Conservation (phyloP, 2,888 invertebrate species). For the Phortica okadai region DNA sequence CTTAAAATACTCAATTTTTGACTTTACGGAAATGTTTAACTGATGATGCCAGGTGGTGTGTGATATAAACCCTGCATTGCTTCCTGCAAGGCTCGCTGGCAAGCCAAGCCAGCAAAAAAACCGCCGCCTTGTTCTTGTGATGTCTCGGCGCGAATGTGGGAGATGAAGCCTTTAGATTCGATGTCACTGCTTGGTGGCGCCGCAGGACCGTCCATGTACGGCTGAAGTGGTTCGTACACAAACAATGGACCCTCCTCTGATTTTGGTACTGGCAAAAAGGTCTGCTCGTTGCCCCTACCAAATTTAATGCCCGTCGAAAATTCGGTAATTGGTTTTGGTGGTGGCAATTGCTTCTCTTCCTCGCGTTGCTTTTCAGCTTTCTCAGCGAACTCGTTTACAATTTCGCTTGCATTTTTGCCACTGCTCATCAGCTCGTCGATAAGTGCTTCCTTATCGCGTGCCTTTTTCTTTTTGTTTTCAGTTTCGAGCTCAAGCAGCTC, state of each 20-base stretch:
- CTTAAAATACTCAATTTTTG: no score
- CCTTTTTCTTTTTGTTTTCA: slow-evolving; percentile 88
- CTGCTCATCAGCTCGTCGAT: slow-evolving; percentile 98
- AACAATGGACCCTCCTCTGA: slow-evolving; percentile 88
- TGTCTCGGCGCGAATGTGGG: slow-evolving; percentile 85
- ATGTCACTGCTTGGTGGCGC: slow-evolving; percentile 83
- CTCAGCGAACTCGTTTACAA: slow-evolving; percentile 88
- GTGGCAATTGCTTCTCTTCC: slow-evolving; percentile 77
- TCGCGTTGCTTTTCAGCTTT: slow-evolving; percentile 83
- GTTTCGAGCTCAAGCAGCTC: slow-evolving; percentile 81
- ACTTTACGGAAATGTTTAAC: neutral
- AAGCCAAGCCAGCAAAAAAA: slow-evolving; percentile 88
- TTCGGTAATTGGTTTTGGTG: slow-evolving; percentile 79
- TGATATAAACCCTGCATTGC: slow-evolving; percentile 85
- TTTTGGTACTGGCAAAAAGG: slow-evolving; percentile 83
- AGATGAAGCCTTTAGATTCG: slow-evolving; percentile 82
- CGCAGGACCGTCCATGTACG: slow-evolving; percentile 85
- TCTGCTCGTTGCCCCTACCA: slow-evolving; percentile 80
- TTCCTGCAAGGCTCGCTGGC: slow-evolving; percentile 91
- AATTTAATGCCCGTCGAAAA: slow-evolving; percentile 93
- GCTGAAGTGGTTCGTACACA: slow-evolving; percentile 80
- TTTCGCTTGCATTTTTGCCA: slow-evolving; percentile 91
- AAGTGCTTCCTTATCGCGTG: slow-evolving; percentile 91
- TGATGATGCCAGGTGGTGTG: slow-evolving; percentile 47
- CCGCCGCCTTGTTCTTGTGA: slow-evolving; percentile 91